These are phyloP conservation scores for Scaptomyza parva DNA, from an alignment of 2,888 invertebrate species.

Conservation along the genomic window DNA sequence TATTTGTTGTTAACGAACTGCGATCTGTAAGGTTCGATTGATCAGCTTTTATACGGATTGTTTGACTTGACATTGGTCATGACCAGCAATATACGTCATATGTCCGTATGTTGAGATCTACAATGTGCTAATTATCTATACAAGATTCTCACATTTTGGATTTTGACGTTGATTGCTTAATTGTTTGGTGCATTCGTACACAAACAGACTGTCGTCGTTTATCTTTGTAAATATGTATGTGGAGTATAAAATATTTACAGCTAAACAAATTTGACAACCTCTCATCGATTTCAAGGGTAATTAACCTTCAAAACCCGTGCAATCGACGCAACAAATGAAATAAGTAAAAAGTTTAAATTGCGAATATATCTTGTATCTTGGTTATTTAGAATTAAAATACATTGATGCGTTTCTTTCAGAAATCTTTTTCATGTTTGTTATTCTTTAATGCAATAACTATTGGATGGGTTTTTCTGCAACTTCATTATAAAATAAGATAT, in stretches of 20 bases:
- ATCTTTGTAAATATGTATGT: not conserved
- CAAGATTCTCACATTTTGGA: conserved; percentile 75
- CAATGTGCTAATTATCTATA: conserved; percentile 69
- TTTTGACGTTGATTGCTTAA: conserved; percentile 32
- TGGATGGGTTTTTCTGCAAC: too few species aligned
- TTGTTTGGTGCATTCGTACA: conserved; percentile 32
- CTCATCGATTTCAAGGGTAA: conserved; percentile 7
- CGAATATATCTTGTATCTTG: too few species aligned
- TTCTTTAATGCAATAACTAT: too few species aligned
- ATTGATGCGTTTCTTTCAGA: too few species aligned
- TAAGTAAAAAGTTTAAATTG: too few species aligned
- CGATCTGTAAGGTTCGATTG: conserved; percentile 44
- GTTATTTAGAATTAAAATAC: too few species aligned
- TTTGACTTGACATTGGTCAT: conserved; percentile 33
- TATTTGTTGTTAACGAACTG: conserved; percentile 53
- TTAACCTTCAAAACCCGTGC: not conserved
- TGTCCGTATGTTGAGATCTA: not conserved
- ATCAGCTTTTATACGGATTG: conserved; percentile 65
- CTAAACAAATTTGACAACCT: not conserved
- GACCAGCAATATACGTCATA: conserved; percentile 44
- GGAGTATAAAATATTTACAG: not conserved
- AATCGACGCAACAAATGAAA: not conserved
- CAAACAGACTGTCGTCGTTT: not conserved
- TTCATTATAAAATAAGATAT: too few species aligned
- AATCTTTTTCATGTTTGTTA: too few species aligned